Percentiles rank a stretch among this genome's conserved stretches.
phyloP scores from a whole-genome alignment of 2,888 invertebrate species.

The Tetropium fuscum region DNA sequence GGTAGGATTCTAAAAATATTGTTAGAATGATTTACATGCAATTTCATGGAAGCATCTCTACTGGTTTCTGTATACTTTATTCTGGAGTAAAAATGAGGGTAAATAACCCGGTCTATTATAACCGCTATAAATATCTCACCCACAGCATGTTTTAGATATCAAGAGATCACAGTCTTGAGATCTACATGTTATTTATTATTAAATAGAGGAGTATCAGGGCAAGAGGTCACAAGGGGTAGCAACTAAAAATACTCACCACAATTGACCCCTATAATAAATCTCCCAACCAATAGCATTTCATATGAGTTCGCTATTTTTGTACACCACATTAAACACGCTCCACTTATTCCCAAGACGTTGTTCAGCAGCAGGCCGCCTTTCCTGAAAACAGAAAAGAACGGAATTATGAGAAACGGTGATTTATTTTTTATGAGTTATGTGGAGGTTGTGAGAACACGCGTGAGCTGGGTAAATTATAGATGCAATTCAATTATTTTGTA shows the following conservation, averaged over 20 bases:
- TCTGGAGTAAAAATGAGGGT: too few species aligned
- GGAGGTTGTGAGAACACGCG: background rate
- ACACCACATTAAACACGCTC: constrained; percentile 95
- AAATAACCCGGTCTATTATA: too few species aligned
- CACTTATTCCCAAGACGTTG: constrained; percentile 92
- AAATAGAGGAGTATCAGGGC: background rate
- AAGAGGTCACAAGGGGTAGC: background rate
- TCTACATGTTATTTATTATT: constrained; percentile 5
- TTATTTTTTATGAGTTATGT: constrained; percentile 7
- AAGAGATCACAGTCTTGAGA: background rate
- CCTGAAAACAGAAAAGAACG: constrained; percentile 69
- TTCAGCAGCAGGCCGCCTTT: constrained; percentile 95
- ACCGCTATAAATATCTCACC: background rate
- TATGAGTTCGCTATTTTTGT: constrained; percentile 93
- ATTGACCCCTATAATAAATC: constrained; percentile 98
- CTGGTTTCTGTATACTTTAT: background rate
- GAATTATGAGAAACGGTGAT: constrained; percentile 8
- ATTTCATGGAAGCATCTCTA: too few species aligned
- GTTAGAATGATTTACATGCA: too few species aligned
- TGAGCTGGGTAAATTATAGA: too few species aligned
- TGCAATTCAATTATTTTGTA: too few species aligned
- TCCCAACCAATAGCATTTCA: constrained; percentile 96
- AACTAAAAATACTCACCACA: constrained; percentile 79
- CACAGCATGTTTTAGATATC: background rate
- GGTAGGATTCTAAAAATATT: too few species aligned